Evolutionary conservation across 2,888 invertebrate species (phyloP).

Genomic region (Brenthis ino): DNA sequence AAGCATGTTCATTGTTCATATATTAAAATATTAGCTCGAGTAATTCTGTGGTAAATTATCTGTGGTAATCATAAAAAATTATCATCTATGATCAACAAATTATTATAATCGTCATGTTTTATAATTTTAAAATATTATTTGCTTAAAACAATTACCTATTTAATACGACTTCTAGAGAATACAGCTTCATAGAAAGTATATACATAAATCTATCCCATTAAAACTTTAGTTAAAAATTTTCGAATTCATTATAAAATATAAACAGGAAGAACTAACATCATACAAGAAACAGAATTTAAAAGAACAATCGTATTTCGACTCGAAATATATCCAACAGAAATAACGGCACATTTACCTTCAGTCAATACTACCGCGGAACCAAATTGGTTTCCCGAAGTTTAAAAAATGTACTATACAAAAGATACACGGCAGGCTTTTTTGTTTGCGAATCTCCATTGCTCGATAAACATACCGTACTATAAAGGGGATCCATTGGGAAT

Average conservation of each 20-base stretch:
- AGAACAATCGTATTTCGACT: slow-evolving; percentile 22
- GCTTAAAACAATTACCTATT: too few relatives aligned
- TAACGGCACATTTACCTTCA: slow-evolving; percentile 40
- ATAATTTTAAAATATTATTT: too few relatives aligned
- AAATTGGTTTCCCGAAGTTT: slow-evolving; percentile 55
- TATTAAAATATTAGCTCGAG: too few relatives aligned
- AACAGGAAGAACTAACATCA: background rate
- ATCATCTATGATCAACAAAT: too few relatives aligned
- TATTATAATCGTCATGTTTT: too few relatives aligned
- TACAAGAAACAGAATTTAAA: slow-evolving; percentile 26
- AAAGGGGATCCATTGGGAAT: slow-evolving; percentile 55
- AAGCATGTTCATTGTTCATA: too few relatives aligned
- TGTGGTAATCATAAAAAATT: too few relatives aligned
- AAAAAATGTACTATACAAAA: slow-evolving; percentile 52
- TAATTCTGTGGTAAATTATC: too few relatives aligned
- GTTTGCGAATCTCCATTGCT: slow-evolving; percentile 55
- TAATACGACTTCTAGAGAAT: too few relatives aligned
- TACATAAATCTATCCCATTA: too few relatives aligned
- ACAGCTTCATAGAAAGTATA: too few relatives aligned
- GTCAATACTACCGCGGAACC: slow-evolving; percentile 41
- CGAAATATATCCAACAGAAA: slow-evolving; percentile 34
- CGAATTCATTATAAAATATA: background rate
- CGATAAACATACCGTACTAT: slow-evolving; percentile 61
- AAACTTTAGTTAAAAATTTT: too few relatives aligned
- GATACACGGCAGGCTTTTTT: slow-evolving; percentile 52